phyloP scores from a whole-genome alignment of 2,888 invertebrate genomes.

The Lycia hirtaria region DNA sequence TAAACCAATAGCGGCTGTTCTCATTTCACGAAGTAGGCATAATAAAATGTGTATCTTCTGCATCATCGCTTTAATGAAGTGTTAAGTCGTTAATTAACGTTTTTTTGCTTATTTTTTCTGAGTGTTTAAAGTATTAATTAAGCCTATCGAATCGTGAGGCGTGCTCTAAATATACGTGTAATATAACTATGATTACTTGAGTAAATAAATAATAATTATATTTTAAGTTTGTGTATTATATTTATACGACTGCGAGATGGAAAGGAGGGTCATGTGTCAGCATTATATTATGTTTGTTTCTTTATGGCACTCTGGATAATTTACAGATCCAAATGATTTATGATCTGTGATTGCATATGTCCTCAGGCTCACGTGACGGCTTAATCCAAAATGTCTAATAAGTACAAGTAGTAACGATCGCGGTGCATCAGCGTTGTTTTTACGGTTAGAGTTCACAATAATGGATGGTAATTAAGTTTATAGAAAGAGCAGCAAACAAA shows the following conservation, averaged over 20 bases:
- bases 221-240: background rate
- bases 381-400: too few species aligned
- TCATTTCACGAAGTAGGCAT: constrained; percentile 35
- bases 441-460: too few species aligned
- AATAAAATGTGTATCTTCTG: constrained; percentile 43
- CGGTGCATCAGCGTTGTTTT: too few species aligned
- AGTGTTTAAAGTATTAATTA: constrained; percentile 37
- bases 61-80: constrained; percentile 42
- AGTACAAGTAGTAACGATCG: too few species aligned
- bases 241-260: background rate
- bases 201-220: constrained; percentile 22
- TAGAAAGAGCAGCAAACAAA: too few species aligned
- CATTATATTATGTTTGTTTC: too few species aligned
- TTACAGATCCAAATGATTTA: too few species aligned
- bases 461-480: too few species aligned
- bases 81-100: constrained; percentile 44
- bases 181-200: constrained; percentile 32
- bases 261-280: too few species aligned
- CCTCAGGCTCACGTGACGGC: too few species aligned
- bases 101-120: constrained; percentile 39
- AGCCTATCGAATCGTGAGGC: constrained; percentile 33
- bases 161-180: constrained; percentile 33
- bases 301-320: too few species aligned
- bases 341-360: too few species aligned
- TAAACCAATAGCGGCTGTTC: constrained; percentile 41